phyloP scores from a whole-genome alignment of 1,140 invertebrate genomes.

The Sogatella furcifera region DNA sequence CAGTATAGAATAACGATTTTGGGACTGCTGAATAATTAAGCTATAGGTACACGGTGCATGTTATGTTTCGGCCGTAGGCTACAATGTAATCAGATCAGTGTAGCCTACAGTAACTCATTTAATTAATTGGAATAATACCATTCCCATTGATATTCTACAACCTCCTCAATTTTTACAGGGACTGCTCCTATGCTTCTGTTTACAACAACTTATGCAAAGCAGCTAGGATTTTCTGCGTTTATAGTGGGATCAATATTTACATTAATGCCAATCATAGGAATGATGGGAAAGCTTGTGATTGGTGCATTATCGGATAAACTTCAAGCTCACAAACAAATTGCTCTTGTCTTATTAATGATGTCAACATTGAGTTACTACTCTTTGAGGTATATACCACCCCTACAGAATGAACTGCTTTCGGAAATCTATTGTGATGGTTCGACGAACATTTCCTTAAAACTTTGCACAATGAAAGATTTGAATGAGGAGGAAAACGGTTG shows the following conservation, averaged over 20 bases:
- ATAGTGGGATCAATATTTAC: conserved; percentile 32
- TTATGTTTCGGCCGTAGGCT: no score
- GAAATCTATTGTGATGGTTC: not conserved
- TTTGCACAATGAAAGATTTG: no score
- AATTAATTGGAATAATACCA: no score
- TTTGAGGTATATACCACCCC: not conserved
- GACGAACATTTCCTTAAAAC: not conserved
- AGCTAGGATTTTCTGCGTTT: conserved; percentile 34
- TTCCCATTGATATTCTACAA: not conserved
- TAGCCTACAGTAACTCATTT: no score
- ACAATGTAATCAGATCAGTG: no score
- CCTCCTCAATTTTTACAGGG: conserved; percentile 27
- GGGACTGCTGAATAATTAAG: no score
- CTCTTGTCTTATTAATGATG: conserved; percentile 26
- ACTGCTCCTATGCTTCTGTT: conserved; percentile 35
- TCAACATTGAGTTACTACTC: not conserved
- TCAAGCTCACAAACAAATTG: conserved; percentile 30
- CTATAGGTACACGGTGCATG: no score
- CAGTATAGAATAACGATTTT: no score
- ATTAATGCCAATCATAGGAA: conserved; percentile 31
- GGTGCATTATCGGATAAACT: conserved; percentile 34
- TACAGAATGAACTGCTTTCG: not conserved
- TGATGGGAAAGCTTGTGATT: conserved; percentile 31
- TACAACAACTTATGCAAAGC: conserved; percentile 34
- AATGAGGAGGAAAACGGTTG: no score